phyloP scores from a whole-genome alignment of 2,113 vertebrate species.

The Trachemys scripta region DNA sequence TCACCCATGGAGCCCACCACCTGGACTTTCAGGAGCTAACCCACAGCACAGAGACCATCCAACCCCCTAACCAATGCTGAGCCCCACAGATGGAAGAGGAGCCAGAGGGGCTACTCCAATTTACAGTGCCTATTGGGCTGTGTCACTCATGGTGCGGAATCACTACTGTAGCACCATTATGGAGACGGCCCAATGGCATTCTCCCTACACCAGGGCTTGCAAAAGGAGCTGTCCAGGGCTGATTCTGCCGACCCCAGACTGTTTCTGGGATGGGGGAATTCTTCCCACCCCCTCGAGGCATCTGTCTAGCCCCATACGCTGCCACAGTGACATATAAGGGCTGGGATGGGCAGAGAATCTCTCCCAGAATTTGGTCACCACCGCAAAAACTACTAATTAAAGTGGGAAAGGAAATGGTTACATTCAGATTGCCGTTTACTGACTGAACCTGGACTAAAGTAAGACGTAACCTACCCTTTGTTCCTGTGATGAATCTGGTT shows the following conservation, averaged over 20 bases:
- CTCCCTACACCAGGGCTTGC: neutral
- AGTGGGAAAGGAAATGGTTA: neutral
- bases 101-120: neutral
- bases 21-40: neutral
- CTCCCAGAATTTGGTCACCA: neutral
- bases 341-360: neutral
- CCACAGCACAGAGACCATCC: neutral
- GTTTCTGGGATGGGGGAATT: neutral
- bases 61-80: neutral
- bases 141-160: neutral
- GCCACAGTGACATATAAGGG: neutral
- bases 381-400: neutral
- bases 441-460: neutral
- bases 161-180: neutral
- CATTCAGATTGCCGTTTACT: neutral
- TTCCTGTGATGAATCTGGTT: neutral
- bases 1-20: too few relatives aligned
- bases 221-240: neutral
- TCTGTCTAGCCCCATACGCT: neutral
- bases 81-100: neutral
- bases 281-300: neutral
- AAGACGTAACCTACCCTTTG: neutral
- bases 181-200: too few relatives aligned
- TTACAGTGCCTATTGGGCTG: neutral
- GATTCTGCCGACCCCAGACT: neutral